phyloP scores from a whole-genome alignment of 1,140 invertebrate genomes.

The Panulirus ornatus region DNA sequence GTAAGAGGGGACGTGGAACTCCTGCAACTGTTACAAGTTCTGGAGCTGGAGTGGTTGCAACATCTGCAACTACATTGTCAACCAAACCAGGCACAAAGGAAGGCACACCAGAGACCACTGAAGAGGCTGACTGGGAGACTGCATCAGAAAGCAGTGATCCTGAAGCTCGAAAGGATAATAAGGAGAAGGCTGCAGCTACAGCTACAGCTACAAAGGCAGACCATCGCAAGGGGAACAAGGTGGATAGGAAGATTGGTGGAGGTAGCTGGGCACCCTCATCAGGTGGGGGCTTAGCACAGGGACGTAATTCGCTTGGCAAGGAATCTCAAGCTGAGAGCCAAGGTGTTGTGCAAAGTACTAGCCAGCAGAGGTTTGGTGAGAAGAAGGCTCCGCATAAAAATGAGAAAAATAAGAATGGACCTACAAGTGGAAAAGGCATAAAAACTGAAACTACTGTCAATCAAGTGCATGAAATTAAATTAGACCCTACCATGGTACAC shows the following conservation, averaged over 20 bases:
- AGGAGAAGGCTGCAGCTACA: constrained; percentile 50
- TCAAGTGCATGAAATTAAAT: constrained; percentile 82
- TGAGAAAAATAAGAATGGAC: constrained; percentile 65
- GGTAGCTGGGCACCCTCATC: constrained; percentile 55
- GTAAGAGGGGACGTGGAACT: constrained; percentile 64
- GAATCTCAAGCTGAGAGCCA: constrained; percentile 60
- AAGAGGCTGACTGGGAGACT: constrained; percentile 82
- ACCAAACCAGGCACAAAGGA: constrained; percentile 72
- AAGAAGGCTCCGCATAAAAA: constrained; percentile 68
- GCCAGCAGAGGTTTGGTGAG: constrained; percentile 69
- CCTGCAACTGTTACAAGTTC: constrained; percentile 76
- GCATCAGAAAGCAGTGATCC: constrained; percentile 83
- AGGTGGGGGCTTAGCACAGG: constrained; percentile 64
- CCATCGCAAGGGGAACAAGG: constrained; percentile 65
- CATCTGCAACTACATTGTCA: constrained; percentile 44
- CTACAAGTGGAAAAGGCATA: constrained; percentile 69
- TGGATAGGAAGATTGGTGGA: constrained; percentile 60
- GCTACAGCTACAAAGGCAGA: constrained; percentile 40
- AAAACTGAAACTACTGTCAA: constrained; percentile 80
- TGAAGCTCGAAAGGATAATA: constrained; percentile 77
- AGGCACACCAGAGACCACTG: constrained; percentile 79
- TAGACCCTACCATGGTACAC: constrained; percentile 81
- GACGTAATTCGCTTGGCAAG: constrained; percentile 67
- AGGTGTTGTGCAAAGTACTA: constrained; percentile 63
- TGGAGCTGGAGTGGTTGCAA: constrained; percentile 78